Evolutionary conservation across 2,113 vertebrate genomes (phyloP).

Genomic region (Bubalus kerabau): DNA sequence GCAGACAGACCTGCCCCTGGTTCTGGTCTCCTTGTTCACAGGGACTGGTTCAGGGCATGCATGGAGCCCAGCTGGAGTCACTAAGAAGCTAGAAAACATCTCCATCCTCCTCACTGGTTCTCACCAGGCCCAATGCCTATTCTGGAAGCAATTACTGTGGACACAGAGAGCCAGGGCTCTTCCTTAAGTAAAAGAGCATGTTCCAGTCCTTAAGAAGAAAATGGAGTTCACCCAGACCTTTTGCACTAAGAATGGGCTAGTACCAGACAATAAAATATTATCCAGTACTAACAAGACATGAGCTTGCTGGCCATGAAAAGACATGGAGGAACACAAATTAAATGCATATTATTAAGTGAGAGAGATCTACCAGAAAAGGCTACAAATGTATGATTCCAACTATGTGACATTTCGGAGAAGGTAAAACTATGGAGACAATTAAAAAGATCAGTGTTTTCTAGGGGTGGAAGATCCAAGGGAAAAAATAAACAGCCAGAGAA

Average conservation of each 20-base stretch:
- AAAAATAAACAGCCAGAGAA: neutral
- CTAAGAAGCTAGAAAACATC: neutral
- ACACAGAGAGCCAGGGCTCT: neutral
- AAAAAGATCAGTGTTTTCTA: neutral
- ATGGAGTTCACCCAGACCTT: neutral
- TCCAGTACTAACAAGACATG: neutral
- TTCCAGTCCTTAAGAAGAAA: neutral
- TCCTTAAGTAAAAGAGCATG: neutral
- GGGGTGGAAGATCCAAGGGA: neutral
- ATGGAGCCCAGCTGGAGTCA: neutral
- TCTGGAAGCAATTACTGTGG: neutral
- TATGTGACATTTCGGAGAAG: neutral
- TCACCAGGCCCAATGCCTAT: neutral
- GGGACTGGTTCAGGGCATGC: neutral
- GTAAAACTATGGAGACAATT: neutral
- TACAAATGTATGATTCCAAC: neutral
- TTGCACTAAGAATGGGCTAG: neutral
- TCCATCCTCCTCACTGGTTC: neutral
- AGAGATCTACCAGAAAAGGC: neutral
- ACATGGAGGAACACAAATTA: neutral
- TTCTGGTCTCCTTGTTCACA: neutral
- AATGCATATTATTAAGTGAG: neutral
- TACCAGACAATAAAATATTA: neutral
- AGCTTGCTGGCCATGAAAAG: neutral
- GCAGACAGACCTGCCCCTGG: neutral